These are phyloP conservation scores for Butorides virescens DNA, from an alignment of 2,113 vertebrate species.

Conservation along the genomic window DNA sequence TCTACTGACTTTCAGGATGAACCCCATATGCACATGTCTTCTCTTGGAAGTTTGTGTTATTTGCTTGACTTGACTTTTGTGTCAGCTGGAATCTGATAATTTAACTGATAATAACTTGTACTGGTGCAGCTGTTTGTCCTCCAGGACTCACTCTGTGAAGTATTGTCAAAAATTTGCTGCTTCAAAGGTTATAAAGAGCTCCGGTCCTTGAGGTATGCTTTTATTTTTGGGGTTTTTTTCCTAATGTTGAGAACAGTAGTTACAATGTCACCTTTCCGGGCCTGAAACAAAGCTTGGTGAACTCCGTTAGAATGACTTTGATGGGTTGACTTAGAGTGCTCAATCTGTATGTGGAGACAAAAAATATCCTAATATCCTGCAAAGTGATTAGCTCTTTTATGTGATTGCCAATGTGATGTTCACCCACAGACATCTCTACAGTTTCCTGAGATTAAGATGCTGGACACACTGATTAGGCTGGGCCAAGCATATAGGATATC, in stretches of 20 bases:
- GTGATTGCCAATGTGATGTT: background rate
- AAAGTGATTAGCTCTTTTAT: background rate
- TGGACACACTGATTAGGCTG: background rate
- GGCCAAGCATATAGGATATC: background rate
- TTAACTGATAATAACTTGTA: background rate
- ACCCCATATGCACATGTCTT: background rate
- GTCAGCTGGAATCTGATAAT: background rate
- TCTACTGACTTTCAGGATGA: background rate
- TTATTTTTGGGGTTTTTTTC: background rate
- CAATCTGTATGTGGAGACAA: background rate
- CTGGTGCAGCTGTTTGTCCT: background rate
- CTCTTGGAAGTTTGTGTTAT: background rate
- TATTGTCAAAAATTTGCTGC: background rate
- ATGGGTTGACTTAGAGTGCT: background rate
- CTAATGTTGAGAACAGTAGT: background rate
- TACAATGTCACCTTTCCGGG: background rate
- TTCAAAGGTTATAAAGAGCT: background rate
- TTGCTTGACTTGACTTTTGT: constrained; percentile 16
- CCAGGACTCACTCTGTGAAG: background rate
- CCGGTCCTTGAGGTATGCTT: background rate
- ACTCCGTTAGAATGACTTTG: background rate
- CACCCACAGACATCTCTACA: background rate
- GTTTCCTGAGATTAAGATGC: background rate
- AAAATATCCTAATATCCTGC: background rate
- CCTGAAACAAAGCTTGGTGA: background rate